Conservation (phyloP, 2,113 vertebrate species). For the Sturnira hondurensis region DNA sequence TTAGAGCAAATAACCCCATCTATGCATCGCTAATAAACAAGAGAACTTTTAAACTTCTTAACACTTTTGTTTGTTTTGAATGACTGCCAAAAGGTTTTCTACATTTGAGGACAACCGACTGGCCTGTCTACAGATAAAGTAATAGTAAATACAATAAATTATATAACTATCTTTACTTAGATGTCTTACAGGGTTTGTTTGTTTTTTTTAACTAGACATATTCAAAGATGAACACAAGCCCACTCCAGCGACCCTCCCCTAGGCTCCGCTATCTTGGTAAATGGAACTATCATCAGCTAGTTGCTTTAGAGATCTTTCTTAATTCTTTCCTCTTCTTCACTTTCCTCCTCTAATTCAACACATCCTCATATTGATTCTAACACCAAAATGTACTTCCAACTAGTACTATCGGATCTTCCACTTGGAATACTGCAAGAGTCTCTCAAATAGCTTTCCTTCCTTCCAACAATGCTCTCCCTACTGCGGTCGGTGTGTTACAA, state of each 20-base stretch:
- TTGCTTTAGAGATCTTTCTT: not conserved
- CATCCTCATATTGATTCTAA: not conserved
- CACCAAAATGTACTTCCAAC: not conserved
- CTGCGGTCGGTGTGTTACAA: not conserved
- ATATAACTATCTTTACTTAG: not conserved
- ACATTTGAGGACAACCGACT: not conserved
- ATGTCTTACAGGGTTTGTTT: not conserved
- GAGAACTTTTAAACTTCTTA: not conserved
- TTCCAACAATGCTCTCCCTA: not conserved
- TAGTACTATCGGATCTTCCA: not conserved
- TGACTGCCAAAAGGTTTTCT: not conserved
- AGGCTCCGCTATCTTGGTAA: not conserved
- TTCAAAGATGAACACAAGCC: not conserved
- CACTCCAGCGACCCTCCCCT: not conserved
- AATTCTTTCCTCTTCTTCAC: not conserved
- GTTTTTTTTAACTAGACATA: not conserved
- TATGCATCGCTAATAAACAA: not conserved
- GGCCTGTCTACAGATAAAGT: not conserved
- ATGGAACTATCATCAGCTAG: not conserved
- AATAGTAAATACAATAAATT: constrained; percentile 8
- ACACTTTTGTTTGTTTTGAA: not conserved
- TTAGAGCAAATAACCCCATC: not conserved
- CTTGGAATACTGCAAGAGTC: not conserved
- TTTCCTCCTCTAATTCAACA: not conserved
- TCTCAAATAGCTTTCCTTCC: not conserved